These are phyloP conservation scores for Piaya cayana DNA, from an alignment of 2,113 vertebrate species.

Conservation along the genomic window DNA sequence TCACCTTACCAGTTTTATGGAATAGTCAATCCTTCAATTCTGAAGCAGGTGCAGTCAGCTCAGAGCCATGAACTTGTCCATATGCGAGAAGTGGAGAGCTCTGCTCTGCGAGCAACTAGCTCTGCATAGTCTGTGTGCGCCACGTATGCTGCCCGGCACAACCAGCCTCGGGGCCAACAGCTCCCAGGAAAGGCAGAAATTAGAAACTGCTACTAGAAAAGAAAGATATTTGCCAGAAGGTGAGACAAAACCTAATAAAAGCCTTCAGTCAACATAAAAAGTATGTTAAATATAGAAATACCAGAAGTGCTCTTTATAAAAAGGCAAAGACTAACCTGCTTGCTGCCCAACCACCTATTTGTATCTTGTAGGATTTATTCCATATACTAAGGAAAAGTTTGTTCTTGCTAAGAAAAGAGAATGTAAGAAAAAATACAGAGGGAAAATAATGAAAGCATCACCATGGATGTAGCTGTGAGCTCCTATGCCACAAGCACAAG, in stretches of 20 bases:
- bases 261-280: neutral
- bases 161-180: neutral
- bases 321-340: neutral
- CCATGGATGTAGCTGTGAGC: too few species aligned
- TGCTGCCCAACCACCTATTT: neutral
- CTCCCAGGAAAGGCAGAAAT: neutral
- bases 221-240: neutral
- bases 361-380: neutral
- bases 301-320: neutral
- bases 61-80: neutral
- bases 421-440: too few species aligned
- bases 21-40: neutral
- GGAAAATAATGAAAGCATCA: neutral
- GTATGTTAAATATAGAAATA: neutral
- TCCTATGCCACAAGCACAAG: neutral
- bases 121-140: rapidly evolving
- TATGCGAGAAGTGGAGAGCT: neutral
- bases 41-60: neutral
- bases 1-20: neutral
- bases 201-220: neutral
- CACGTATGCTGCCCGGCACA: neutral
- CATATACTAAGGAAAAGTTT: neutral
- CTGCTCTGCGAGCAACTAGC: rapidly evolving
- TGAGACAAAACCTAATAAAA: neutral
- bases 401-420: too few species aligned